Evolutionary conservation across 2,113 vertebrate genomes (phyloP).

Genomic region (Oncorhynchus gorbuscha): DNA sequence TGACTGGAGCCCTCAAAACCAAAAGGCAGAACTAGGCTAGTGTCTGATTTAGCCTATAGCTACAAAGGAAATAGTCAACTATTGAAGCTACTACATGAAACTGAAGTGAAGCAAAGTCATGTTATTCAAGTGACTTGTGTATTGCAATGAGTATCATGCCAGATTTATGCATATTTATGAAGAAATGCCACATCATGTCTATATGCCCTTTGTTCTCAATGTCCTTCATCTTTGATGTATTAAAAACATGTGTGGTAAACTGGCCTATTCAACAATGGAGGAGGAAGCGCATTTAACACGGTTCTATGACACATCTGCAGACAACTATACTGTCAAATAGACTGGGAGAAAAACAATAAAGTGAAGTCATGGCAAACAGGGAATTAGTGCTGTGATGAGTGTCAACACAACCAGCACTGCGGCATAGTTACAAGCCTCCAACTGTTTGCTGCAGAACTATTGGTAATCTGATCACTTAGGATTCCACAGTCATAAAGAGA

Average conservation of each 20-base stretch:
- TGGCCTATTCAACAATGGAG: not conserved
- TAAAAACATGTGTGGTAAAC: not conserved
- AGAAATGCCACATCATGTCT: not conserved
- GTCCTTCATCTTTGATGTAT: not conserved
- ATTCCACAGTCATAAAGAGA: conserved; percentile 42
- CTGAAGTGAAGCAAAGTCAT: not conserved
- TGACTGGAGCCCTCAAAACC: conserved; percentile 11
- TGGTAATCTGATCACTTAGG: conserved; percentile 54
- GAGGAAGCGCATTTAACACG: not conserved
- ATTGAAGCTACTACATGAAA: not conserved
- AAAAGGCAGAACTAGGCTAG: not conserved
- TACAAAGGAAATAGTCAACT: not conserved
- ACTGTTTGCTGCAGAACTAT: conserved; percentile 58
- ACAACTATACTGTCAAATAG: not conserved
- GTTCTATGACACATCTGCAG: not conserved
- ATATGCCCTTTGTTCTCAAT: not conserved
- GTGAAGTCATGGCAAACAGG: conserved; percentile 43
- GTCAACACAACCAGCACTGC: conserved; percentile 55
- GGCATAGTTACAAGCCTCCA: conserved; percentile 45
- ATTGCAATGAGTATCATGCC: not conserved
- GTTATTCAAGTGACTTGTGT: not conserved
- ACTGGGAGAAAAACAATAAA: conserved; percentile 27
- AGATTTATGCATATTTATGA: not conserved
- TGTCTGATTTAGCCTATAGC: not conserved
- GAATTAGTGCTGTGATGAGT: conserved; percentile 53